Evolutionary conservation across 2,888 invertebrate species (phyloP).

Genomic region (Chorisops tibialis): DNA sequence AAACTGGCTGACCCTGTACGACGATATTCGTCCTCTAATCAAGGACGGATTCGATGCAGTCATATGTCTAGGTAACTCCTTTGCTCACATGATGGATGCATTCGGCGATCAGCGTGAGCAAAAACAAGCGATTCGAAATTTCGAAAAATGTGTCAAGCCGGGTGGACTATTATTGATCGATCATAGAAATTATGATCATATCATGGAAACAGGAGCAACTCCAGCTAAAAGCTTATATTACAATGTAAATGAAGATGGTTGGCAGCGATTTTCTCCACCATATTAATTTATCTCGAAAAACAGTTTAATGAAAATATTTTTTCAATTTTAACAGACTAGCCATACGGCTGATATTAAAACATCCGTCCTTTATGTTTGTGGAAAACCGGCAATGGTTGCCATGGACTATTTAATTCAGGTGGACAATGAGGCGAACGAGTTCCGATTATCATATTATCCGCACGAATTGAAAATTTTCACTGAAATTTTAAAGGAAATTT

Average conservation of each 20-base stretch:
- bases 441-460: constrained; percentile 85
- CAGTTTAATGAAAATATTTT: background rate
- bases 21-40: constrained; percentile 63
- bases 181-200: constrained; percentile 84
- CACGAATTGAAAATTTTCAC: constrained; percentile 72
- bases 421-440: constrained; percentile 62
- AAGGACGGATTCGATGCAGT: constrained; percentile 79
- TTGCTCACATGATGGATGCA: constrained; percentile 81
- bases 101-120: constrained; percentile 76
- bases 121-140: constrained; percentile 73
- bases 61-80: constrained; percentile 86
- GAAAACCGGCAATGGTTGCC: constrained; percentile 72
- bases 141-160: constrained; percentile 77
- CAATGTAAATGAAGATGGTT: constrained; percentile 63
- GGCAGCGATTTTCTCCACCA: background rate
- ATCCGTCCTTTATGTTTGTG: constrained; percentile 75
- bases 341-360: constrained; percentile 81
- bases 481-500: constrained; percentile 66
- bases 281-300: background rate
- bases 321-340: constrained; percentile 60
- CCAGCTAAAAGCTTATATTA: constrained; percentile 82
- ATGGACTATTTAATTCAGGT: constrained; percentile 77
- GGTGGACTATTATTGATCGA: constrained; percentile 83
- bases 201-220: constrained; percentile 70
- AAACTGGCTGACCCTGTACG: constrained; percentile 78